Conservation (phyloP, 2,113 vertebrate species). For the Campylomormyrus numenius region DNA sequence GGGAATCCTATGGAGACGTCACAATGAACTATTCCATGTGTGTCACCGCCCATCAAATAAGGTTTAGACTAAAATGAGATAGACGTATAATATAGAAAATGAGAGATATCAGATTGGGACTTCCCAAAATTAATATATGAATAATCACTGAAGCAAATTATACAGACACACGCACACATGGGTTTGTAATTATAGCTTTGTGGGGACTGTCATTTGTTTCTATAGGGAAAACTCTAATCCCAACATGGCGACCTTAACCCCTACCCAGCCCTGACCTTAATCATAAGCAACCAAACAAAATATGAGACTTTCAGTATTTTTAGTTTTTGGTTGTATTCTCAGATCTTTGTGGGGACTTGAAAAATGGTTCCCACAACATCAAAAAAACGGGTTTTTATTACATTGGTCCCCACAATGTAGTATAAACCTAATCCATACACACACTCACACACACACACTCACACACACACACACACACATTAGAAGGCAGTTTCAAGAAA, state of each 20-base stretch:
- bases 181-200: too few relatives aligned
- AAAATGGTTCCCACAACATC: too few relatives aligned
- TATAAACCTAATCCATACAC: neutral
- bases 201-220: too few relatives aligned
- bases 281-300: too few relatives aligned
- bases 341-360: too few relatives aligned
- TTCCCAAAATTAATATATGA: neutral
- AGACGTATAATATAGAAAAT: neutral
- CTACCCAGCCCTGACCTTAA: neutral
- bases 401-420: neutral
- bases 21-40: neutral
- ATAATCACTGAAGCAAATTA: neutral
- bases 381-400: too few relatives aligned
- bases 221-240: too few relatives aligned
- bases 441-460: neutral
- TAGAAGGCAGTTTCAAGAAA: slow-evolving; percentile 17
- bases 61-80: neutral
- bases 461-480: neutral
- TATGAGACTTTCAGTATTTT: too few relatives aligned
- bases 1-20: neutral
- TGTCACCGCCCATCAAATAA: neutral
- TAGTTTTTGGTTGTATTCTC: too few relatives aligned
- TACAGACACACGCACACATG: neutral
- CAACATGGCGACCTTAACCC: too few relatives aligned
- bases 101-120: neutral